These are phyloP conservation scores for Teleogryllus occipitalis DNA, from an alignment of 1,140 invertebrate species.

Conservation along the genomic window DNA sequence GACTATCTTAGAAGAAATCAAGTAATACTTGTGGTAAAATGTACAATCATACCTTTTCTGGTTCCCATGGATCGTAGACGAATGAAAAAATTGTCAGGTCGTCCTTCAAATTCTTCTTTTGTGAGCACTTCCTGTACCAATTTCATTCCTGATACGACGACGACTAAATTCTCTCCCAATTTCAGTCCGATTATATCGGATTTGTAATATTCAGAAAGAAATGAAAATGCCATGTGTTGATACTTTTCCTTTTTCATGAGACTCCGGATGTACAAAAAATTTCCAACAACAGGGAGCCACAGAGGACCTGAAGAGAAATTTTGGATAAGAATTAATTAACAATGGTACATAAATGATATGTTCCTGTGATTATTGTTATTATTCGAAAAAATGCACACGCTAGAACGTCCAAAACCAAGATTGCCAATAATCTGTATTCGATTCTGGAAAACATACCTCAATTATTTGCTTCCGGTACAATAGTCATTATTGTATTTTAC, in stretches of 20 bases:
- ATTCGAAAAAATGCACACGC: no score
- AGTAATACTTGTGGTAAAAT: not conserved
- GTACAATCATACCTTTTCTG: slow-evolving; percentile 42
- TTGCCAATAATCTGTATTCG: no score
- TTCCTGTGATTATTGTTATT: no score
- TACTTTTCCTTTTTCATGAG: slow-evolving; percentile 45
- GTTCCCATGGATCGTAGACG: slow-evolving; percentile 59
- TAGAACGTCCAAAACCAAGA: no score
- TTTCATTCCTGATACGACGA: slow-evolving; percentile 51
- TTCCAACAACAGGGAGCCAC: slow-evolving; percentile 58
- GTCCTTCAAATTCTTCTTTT: slow-evolving; percentile 56
- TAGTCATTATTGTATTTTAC: no score
- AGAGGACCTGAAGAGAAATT: slow-evolving; percentile 47
- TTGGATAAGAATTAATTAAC: not conserved
- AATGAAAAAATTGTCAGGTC: slow-evolving; percentile 65
- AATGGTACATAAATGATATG: not conserved
- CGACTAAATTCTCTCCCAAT: slow-evolving; percentile 49
- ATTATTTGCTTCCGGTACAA: no score
- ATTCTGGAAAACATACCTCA: no score
- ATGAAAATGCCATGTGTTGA: slow-evolving; percentile 46
- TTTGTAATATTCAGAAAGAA: slow-evolving; percentile 49
- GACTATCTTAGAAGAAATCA: not conserved
- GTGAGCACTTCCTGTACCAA: slow-evolving; percentile 50
- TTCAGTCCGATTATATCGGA: slow-evolving; percentile 57
- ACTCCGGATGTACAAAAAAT: slow-evolving; percentile 45